A percentile compares a stretch with the other conserved stretches of the same genome.
These are phyloP conservation scores for Metridium senile DNA, from an alignment of 92 coral and sea anemone species.

Conservation along the genomic window DNA sequence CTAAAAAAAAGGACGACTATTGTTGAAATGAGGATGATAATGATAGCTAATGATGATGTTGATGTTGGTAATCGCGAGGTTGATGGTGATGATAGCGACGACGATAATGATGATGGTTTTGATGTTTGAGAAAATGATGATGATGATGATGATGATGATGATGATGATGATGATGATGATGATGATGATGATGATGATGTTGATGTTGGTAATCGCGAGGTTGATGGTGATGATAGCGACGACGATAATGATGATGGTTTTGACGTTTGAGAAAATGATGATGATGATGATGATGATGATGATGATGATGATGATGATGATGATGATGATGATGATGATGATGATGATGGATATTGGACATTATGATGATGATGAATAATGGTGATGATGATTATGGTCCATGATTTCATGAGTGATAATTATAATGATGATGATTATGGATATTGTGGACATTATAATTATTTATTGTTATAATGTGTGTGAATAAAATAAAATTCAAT, in stretches of 20 bases:
- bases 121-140: not conserved
- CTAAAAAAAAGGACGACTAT: not conserved
- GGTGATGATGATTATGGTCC: not conserved
- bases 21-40: not conserved
- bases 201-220: not conserved
- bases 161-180: not conserved
- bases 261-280: not conserved
- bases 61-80: not conserved
- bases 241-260: not conserved
- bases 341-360: not conserved
- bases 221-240: not conserved
- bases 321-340: not conserved
- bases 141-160: not conserved
- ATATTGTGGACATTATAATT: too few species aligned
- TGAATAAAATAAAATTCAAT: too few species aligned
- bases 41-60: not conserved
- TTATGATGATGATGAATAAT: slow-evolving; percentile 2
- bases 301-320: not conserved
- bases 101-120: not conserved
- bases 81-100: not conserved
- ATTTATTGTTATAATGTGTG: too few species aligned
- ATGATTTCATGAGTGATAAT: not conserved
- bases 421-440: not conserved
- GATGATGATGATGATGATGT: not conserved
- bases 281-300: not conserved